Evolutionary conservation across 2,888 invertebrate species (phyloP), one percentile per base, ranked within the genome.

Genomic region (Notocelia uddmanniana): DNA sequence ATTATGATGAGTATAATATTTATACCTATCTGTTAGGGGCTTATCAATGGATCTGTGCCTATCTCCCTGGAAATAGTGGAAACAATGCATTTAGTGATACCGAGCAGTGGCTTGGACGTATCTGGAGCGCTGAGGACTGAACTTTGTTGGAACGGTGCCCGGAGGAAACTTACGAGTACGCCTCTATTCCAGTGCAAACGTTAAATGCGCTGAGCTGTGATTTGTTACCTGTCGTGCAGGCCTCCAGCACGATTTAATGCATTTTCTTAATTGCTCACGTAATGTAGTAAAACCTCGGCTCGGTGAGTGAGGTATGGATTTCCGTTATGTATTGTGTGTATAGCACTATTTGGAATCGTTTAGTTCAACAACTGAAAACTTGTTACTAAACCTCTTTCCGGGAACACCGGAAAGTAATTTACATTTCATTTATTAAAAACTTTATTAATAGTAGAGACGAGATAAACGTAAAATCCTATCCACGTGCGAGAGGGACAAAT

Each of bases 91-190:
- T 68, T 58, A 68, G 57, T 66, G 58, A 48, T 59, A 60, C 50
- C 60, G 31, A 34, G 69, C 41, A 59, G 23, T 63, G 69, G 63
- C 10, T 70, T 62, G 69, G 74, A 75, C 76, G 75, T 75, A 76
- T 77, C 76, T 73, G 74, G 76, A 74, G 72, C 74, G 70, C 71
- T 68, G 72, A 59, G 68, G 62, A 18, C 54, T 41, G 45, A 81
- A 85, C 75, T 84, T 82, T 64, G 60, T 77, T 85, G 86, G 85
- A 83, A 78, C 68, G 19, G 23, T 80, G 85, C 85, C 84, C 75
- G 73, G 31, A 52, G 67, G 37, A 50, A 48, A 59, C 73, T 71
- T 58, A 64, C 50, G 68, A 21, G 34, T 41, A 52, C n/a, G 21
- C 57, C 48, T 57, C n/a, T 45, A 52, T 23, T 45, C 50, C 59